phyloP scores from a whole-genome alignment of 2,113 vertebrate species.

The Glaucidium brasilianum region DNA sequence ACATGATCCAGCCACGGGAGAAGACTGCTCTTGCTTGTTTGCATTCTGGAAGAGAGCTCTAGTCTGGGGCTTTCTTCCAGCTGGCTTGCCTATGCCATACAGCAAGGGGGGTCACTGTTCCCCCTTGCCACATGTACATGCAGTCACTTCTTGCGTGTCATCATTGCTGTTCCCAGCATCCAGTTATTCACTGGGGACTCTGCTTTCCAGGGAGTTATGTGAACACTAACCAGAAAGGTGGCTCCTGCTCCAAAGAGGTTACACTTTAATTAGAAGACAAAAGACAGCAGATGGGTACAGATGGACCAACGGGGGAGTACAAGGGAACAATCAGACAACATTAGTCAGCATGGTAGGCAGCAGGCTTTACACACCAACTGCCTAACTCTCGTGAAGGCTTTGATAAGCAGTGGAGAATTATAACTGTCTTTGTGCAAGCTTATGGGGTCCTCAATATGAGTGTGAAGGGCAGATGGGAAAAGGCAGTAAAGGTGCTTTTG shows the following conservation, averaged over 20 bases:
- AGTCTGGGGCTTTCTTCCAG: not conserved
- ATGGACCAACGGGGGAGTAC: slow-evolving; percentile 59
- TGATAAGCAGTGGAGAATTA: not conserved
- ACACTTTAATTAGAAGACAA: slow-evolving; percentile 45
- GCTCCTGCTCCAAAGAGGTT: not conserved
- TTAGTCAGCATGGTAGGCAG: slow-evolving; percentile 65
- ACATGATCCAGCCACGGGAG: not conserved
- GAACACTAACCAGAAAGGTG: not conserved
- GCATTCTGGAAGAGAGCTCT: not conserved
- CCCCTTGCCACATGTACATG: not conserved
- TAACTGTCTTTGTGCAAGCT: not conserved
- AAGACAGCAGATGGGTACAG: slow-evolving; percentile 64
- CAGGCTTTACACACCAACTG: slow-evolving; percentile 47
- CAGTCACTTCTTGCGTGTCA: not conserved
- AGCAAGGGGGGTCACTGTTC: not conserved
- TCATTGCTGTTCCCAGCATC: not conserved
- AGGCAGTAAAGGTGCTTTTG: not conserved
- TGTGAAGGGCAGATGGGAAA: not conserved
- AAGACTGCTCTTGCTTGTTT: not conserved
- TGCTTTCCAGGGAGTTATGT: not conserved
- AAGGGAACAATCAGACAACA: slow-evolving; percentile 62
- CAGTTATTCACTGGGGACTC: not conserved
- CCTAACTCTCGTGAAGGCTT: slow-evolving; percentile 31
- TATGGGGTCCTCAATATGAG: not conserved
- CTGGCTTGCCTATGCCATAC: not conserved